Evolutionary conservation across 2,797 vertebrate species (phyloP), one percentile per base, ranked within the genome.

Genomic region (Sebastes oblongus): DNA sequence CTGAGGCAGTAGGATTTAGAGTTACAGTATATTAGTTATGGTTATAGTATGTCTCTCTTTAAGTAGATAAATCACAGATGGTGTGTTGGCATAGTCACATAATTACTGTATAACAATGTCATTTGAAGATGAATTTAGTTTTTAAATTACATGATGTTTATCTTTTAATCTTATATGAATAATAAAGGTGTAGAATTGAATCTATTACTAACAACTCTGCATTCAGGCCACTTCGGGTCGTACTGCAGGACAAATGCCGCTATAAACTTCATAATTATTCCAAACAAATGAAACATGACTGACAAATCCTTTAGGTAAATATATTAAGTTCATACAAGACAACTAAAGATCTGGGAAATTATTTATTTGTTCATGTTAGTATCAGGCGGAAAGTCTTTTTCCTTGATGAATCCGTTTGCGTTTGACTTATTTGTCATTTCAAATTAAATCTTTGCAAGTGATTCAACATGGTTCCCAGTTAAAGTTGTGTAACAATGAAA

Each of bases 331-430:
- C 8, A 67, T 22, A 27, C 10, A 30, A 66, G 27, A 62, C 34
- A 78, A 65, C 30, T 5, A 71, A 30, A 77, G 22, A 60, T 64
- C 4, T 34, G 8, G 8, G 24, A 55, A n/a, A 3, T 3, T 5
- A n/a, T 87, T 82, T 52, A 59, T 81, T 80, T 76, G 5, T 70
- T 66, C 24, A 67, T 64, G 12, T 66, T 32, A 20, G 22, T 22
- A 25, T 68, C 14, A 69, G 5, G 16, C 69, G 24, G 20, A 32
- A 32, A 39, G 6, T 30, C 1, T 62, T 64, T 56, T 22, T 16
- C 46, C 9, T 42, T 14, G 18, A 56, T 60, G 2, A 69, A 42
- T 77, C 1, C 11, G 4, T 67, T 67, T 22, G 7, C 24, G 0
- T 25, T 66, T 55, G 5, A 6, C 3, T 52, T 6, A 36, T 52